These are phyloP conservation scores for Brachirus orientalis DNA, from an alignment of 2,113 vertebrate genomes.

Conservation along the genomic window DNA sequence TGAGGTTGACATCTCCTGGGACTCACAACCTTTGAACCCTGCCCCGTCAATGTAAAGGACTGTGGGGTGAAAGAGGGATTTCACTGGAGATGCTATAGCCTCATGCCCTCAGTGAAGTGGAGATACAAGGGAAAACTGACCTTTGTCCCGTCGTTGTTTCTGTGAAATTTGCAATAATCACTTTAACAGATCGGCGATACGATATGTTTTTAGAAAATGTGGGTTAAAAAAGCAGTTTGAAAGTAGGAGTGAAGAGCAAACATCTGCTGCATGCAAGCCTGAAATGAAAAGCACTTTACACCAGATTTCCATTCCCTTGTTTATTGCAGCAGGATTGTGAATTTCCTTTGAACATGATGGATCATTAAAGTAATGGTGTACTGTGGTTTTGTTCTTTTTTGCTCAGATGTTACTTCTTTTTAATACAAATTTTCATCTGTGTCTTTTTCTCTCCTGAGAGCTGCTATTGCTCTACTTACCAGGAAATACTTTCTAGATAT, in stretches of 20 bases:
- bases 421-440: slow-evolving; percentile 77
- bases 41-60: slow-evolving; percentile 26
- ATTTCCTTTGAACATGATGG: slow-evolving; percentile 81
- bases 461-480: slow-evolving; percentile 80
- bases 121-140: slow-evolving; percentile 27
- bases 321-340: slow-evolving; percentile 72
- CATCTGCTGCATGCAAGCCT: slow-evolving; percentile 59
- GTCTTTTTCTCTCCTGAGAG: slow-evolving; percentile 77
- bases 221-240: slow-evolving; percentile 29
- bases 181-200: slow-evolving; percentile 5
- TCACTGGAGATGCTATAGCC: neutral
- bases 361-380: slow-evolving; percentile 82
- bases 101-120: slow-evolving; percentile 1
- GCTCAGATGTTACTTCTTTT: slow-evolving; percentile 77
- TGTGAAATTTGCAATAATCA: slow-evolving; percentile 13
- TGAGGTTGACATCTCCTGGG: slow-evolving; percentile 57
- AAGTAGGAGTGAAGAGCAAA: slow-evolving; percentile 58
- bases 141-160: neutral
- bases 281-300: slow-evolving; percentile 73
- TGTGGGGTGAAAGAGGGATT: neutral
- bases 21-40: slow-evolving; percentile 58
- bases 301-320: slow-evolving; percentile 76
- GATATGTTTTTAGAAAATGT: slow-evolving; percentile 33
- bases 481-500: slow-evolving; percentile 83
- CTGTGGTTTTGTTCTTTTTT: slow-evolving; percentile 80